Evolutionary conservation across 2,888 invertebrate genomes (phyloP).

Genomic region (Sepioteuthis lessoniana): DNA sequence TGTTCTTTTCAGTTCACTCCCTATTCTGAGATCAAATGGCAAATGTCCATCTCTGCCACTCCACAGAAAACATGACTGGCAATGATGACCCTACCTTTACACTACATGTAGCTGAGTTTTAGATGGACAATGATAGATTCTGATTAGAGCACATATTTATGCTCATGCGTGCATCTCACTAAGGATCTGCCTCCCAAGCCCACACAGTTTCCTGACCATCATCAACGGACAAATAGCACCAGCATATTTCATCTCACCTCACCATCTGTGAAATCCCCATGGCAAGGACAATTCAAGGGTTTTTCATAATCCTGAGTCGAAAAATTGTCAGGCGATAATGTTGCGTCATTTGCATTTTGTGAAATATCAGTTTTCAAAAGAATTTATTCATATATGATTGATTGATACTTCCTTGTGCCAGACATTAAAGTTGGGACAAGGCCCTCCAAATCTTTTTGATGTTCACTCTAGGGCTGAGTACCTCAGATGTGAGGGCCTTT

Average conservation of each 20-base stretch:
- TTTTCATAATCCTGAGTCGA: not conserved
- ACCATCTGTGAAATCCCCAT: not conserved
- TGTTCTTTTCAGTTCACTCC: not conserved
- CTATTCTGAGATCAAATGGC: not conserved
- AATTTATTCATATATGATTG: not conserved
- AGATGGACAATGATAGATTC: not conserved
- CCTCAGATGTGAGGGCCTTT: constrained; percentile 33
- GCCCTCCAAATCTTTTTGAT: not conserved
- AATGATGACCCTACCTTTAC: not conserved
- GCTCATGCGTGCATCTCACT: not conserved
- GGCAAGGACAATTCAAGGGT: not conserved
- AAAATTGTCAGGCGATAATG: not conserved
- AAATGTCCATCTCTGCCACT: not conserved
- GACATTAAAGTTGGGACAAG: not conserved
- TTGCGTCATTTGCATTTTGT: not conserved
- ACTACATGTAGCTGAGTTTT: not conserved
- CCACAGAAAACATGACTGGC: not conserved
- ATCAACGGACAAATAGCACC: not conserved
- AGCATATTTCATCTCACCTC: not conserved
- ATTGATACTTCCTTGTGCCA: not conserved
- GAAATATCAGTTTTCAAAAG: not conserved
- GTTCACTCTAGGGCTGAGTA: not conserved
- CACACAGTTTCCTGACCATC: not conserved
- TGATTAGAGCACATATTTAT: not conserved
- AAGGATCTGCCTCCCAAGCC: not conserved